Evolutionary conservation across 2,888 invertebrate genomes (phyloP), one percentile per base, ranked within the genome.

Genomic region (Penaeus monodon): DNA sequence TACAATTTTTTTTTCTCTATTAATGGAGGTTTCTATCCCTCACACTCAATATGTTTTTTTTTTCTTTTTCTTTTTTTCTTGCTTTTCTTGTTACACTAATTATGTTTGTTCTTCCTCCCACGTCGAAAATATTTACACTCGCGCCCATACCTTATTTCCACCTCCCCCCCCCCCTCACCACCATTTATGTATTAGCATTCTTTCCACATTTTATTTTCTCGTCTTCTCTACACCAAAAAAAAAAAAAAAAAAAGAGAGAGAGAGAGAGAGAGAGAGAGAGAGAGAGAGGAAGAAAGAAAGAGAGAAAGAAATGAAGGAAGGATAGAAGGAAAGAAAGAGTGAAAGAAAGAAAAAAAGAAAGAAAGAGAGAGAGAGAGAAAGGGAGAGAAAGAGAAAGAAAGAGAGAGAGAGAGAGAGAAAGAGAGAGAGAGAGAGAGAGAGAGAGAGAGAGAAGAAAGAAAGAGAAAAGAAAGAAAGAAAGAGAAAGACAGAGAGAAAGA

Each of bases 201-300:
- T 38, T 38, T 38, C 33, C 6, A 38, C 6, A 38, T 6, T 3
- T 38, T 38, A 38, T 38, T 38, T 38, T 38, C 6, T 38, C 33
- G 33, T 38, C 4, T 38, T 38, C 33, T 38, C 33, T 38, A 38
- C 33, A 4, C 33, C 33, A 2, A 38, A 38, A 38, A 38, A 38
- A 3, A 38, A 38, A 3, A 3, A 38, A 68, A 12, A 68, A 27
- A n/a, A 77, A 65, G 66, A 65, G 66, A 6, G 6, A 65, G 7
- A 65, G 66, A 65, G 66, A 65, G 66, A 65, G 66, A 65, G 66
- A 65, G 6, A 65, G 66, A 65, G 66, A 65, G 66, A 65, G 66
- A 65, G 66, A 65, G n/a, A n/a, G n/a, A 22, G 3, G 7, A 7
- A n/a, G n/a, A 3, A 4, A 22, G n/a, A 65, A 8, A 65, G 66